These are phyloP conservation scores for Hydraecia micacea DNA, from an alignment of 2,888 invertebrate species.

Conservation along the genomic window DNA sequence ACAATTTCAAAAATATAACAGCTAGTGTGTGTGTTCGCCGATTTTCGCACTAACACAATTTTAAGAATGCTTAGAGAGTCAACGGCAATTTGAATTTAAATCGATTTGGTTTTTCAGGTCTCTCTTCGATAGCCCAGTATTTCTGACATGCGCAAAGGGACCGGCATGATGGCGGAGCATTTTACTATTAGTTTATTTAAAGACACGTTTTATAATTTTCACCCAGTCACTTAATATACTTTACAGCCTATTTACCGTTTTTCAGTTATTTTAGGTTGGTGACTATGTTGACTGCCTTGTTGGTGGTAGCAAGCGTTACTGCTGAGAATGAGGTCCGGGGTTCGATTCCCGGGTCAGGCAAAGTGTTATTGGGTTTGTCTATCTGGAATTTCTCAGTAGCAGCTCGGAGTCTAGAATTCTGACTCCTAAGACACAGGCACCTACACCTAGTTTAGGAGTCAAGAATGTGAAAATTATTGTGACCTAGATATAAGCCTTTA, in stretches of 20 bases:
- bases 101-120: slow-evolving; percentile 74
- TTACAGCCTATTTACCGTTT: slow-evolving; percentile 39
- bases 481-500: no score
- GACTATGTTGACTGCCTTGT: neutral
- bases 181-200: slow-evolving; percentile 4
- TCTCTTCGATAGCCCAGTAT: slow-evolving; percentile 61
- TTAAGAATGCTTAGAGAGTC: slow-evolving; percentile 6
- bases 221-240: slow-evolving; percentile 54
- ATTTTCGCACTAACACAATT: slow-evolving; percentile 54
- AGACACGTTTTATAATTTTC: slow-evolving; percentile 17
- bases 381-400: no score
- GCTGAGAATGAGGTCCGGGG: neutral
- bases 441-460: no score
- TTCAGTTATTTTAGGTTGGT: slow-evolving; percentile 38
- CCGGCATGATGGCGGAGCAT: slow-evolving; percentile 37
- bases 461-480: no score
- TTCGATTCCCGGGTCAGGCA: neutral
- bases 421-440: no score
- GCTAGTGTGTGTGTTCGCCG: slow-evolving; percentile 48
- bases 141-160: slow-evolving; percentile 65
- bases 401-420: no score
- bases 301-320: neutral
- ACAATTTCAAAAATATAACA: slow-evolving; percentile 33
- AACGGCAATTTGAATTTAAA: slow-evolving; percentile 42
- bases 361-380: neutral